Percentiles rank a stretch among this genome's conserved stretches.
Conservation (phyloP, 1,140 invertebrate genomes). For the Cydia strobilella region DNA sequence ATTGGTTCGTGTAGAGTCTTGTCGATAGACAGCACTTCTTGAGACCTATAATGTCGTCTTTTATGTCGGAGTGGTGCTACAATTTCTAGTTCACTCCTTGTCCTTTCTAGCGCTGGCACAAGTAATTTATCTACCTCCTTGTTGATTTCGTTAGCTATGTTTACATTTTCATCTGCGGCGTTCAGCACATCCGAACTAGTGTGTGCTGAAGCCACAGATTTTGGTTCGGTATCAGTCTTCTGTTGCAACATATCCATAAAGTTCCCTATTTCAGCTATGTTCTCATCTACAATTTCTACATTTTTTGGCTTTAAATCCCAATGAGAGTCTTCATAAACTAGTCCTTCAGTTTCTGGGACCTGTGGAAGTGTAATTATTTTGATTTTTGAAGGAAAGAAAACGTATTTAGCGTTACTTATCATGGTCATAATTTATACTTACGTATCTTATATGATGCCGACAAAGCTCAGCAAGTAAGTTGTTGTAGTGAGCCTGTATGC, state of each 20-base stretch:
- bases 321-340: slow-evolving; percentile 56
- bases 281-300: slow-evolving; percentile 15
- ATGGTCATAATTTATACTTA: slow-evolving; percentile 43
- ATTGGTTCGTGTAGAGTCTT: slow-evolving; percentile 42
- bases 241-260: slow-evolving; percentile 54
- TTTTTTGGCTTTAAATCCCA: slow-evolving; percentile 50
- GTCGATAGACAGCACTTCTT: slow-evolving; percentile 69
- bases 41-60: slow-evolving; percentile 71
- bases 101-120: slow-evolving; percentile 67
- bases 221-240: slow-evolving; percentile 52
- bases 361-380: slow-evolving; percentile 44
- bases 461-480: slow-evolving; percentile 55
- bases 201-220: slow-evolving; percentile 59
- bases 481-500: slow-evolving; percentile 72
- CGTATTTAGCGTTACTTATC: slow-evolving; percentile 6
- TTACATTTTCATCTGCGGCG: slow-evolving; percentile 51
- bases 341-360: slow-evolving; percentile 58
- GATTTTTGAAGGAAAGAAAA: slow-evolving; percentile 1
- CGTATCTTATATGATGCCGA: slow-evolving; percentile 61
- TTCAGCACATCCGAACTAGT: slow-evolving; percentile 60
- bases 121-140: slow-evolving; percentile 75
- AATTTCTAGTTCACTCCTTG: slow-evolving; percentile 71
- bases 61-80: slow-evolving; percentile 64
- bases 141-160: slow-evolving; percentile 59
- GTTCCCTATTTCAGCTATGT: slow-evolving; percentile 62